Percentiles rank a stretch among this genome's conserved stretches.
These are phyloP conservation scores for Myotis findleyi DNA, from an alignment of 2,797 vertebrate genomes.

Conservation along the genomic window DNA sequence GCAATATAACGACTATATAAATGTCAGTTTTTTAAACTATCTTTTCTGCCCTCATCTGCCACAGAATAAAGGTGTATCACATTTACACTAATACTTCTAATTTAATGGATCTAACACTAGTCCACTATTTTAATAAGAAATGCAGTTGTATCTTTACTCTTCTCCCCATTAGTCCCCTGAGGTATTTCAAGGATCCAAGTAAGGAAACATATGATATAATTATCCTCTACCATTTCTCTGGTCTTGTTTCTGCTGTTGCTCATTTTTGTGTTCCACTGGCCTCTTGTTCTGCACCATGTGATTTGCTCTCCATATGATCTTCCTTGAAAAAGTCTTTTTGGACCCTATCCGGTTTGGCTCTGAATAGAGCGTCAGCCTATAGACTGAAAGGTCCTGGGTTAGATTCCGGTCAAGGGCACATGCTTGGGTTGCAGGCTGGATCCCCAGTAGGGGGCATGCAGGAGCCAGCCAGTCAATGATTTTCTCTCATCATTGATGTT, in stretches of 20 bases:
- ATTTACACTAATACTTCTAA: background rate
- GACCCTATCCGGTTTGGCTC: too few species aligned
- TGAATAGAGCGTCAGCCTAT: too few species aligned
- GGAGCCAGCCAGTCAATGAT: too few species aligned
- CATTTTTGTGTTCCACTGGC: background rate
- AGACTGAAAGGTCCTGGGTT: too few species aligned
- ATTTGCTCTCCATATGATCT: background rate
- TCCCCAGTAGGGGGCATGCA: too few species aligned
- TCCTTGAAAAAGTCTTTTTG: background rate
- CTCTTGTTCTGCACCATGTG: background rate
- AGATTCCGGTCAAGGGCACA: too few species aligned
- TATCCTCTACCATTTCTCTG: background rate
- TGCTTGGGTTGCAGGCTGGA: too few species aligned
- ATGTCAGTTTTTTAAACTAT: background rate
- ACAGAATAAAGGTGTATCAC: background rate
- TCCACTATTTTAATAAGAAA: background rate
- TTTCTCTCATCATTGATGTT: too few species aligned
- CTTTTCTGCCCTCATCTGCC: background rate
- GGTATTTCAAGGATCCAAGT: background rate
- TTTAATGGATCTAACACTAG: background rate
- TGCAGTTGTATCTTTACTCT: background rate
- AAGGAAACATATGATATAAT: background rate
- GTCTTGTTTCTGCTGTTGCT: background rate
- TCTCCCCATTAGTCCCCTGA: background rate
- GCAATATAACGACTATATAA: background rate